Conservation (phyloP, 2,797 vertebrate genomes). For the Naso thynnoides region DNA sequence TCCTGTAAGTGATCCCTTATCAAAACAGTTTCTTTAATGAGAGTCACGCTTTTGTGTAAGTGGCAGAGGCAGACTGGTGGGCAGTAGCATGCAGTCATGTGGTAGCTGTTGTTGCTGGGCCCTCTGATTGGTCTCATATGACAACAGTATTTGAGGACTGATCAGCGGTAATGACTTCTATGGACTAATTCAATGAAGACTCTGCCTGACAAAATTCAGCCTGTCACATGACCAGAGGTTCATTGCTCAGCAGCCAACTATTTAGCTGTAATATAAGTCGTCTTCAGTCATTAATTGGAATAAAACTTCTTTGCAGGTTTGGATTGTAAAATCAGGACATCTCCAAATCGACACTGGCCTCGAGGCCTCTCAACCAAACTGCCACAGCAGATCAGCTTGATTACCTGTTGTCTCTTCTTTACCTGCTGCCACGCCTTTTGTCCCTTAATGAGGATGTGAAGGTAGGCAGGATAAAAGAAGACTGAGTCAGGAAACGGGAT, state of each 20-base stretch:
- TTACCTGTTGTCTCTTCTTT: constrained; percentile 34
- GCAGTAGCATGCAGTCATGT: constrained; percentile 6
- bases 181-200: constrained; percentile 34
- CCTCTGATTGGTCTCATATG: constrained; percentile 41
- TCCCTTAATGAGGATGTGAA: constrained; percentile 21
- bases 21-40: constrained; percentile 32
- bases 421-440: constrained; percentile 44
- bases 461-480: constrained; percentile 30
- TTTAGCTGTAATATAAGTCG: not conserved
- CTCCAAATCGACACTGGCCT: not conserved
- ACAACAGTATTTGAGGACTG: constrained; percentile 28
- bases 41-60: constrained; percentile 21
- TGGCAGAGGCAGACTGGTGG: too few species aligned
- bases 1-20: not conserved
- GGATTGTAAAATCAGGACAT: constrained; percentile 4
- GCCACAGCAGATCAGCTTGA: constrained; percentile 14
- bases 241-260: not conserved
- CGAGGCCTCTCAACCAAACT: constrained; percentile 3
- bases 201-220: too few species aligned
- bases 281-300: not conserved
- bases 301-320: constrained; percentile 7
- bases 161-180: constrained; percentile 29
- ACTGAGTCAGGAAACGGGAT: constrained; percentile 70
- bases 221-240: not conserved
- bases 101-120: not conserved